Conservation (phyloP, 64 coral and sea anemone species). For the Montipora foliosa region DNA sequence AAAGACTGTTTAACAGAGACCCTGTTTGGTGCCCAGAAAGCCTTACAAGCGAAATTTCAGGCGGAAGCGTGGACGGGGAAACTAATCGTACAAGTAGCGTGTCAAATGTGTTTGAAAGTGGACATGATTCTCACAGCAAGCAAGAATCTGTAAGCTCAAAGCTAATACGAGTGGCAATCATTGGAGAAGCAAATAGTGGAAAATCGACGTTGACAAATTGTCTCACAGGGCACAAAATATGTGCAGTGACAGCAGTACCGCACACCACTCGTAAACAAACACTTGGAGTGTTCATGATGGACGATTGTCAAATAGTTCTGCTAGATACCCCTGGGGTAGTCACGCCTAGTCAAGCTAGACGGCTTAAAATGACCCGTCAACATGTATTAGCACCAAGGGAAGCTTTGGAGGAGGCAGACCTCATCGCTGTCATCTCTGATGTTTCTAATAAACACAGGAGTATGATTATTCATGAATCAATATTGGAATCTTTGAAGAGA, state of each 20-base stretch:
- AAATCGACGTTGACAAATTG: constrained; percentile 96
- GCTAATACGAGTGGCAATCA: constrained; percentile 89
- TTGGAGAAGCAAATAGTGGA: constrained; percentile 95
- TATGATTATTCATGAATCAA: constrained; percentile 78
- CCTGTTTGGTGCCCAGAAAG: not conserved
- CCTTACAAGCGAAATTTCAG: constrained; percentile 2
- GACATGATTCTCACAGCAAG: not conserved
- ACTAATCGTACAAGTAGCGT: not conserved
- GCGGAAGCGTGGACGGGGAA: not conserved
- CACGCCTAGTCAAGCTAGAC: constrained; percentile 68
- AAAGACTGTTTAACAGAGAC: not conserved
- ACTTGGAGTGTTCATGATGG: constrained; percentile 68
- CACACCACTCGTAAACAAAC: constrained; percentile 95
- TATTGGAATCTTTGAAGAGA: constrained; percentile 62
- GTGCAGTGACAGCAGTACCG: constrained; percentile 86
- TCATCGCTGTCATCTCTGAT: constrained; percentile 88
- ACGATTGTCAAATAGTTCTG: constrained; percentile 75
- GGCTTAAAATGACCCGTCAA: constrained; percentile 91
- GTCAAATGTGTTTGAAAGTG: not conserved
- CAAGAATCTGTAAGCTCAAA: constrained; percentile 36
- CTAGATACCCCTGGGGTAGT: constrained; percentile 96
- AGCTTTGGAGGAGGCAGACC: constrained; percentile 83
- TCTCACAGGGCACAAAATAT: constrained; percentile 90
- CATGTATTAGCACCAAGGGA: constrained; percentile 88
- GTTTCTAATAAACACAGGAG: constrained; percentile 72